phyloP scores from a whole-genome alignment of 2,113 vertebrate species.

The Ptychochromis oligacanthus region DNA sequence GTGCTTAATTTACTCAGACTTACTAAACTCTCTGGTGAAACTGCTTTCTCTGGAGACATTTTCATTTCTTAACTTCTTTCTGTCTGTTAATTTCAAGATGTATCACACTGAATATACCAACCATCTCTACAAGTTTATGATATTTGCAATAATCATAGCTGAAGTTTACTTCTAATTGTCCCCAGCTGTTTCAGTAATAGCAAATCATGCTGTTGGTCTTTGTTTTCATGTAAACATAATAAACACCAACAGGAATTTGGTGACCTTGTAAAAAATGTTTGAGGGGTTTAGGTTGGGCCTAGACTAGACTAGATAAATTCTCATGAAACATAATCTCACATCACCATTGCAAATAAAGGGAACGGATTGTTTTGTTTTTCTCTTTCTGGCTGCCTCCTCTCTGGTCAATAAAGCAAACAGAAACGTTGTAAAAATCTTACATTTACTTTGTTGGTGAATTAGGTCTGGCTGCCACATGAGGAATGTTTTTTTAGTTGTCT shows the following conservation, averaged over 20 bases:
- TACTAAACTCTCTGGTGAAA: background rate
- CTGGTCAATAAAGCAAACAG: background rate
- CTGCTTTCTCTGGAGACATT: background rate
- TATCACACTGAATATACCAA: background rate
- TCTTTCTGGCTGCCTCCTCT: background rate
- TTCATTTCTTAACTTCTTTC: background rate
- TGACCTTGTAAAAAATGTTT: background rate
- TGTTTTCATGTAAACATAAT: no score
- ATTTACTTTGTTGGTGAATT: background rate
- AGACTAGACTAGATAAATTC: background rate
- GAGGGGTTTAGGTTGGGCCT: background rate
- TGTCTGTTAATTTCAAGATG: background rate
- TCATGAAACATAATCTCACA: background rate
- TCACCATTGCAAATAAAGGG: background rate
- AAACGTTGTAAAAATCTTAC: background rate
- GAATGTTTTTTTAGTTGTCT: background rate
- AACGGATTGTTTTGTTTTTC: no score
- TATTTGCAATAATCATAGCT: background rate
- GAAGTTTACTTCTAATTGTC: background rate
- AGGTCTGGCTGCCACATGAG: no score
- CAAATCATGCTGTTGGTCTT: background rate
- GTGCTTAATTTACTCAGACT: background rate
- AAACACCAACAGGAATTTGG: background rate
- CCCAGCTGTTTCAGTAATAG: background rate
- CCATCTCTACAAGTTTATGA: background rate